A percentile compares a stretch with the other conserved stretches of the same genome.
Evolutionary conservation across 2,888 invertebrate genomes (phyloP).

Genomic region (Polylopha cassiicola): DNA sequence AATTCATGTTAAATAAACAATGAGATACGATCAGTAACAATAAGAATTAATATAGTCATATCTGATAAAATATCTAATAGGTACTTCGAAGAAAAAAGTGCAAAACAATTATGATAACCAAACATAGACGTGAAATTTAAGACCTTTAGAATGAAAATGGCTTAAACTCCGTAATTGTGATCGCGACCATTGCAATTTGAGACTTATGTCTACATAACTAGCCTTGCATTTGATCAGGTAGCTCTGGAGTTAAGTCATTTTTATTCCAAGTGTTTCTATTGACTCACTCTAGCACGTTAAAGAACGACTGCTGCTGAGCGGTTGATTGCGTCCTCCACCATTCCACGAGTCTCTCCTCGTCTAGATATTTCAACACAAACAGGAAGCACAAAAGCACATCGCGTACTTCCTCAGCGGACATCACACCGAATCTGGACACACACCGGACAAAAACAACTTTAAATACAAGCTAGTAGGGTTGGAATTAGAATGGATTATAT

Average conservation of each 20-base stretch:
- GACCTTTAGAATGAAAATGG: too few species aligned
- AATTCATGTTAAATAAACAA: too few species aligned
- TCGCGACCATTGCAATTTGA: too few species aligned
- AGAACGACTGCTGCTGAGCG: slow-evolving; percentile 89
- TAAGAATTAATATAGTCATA: too few species aligned
- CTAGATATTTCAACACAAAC: slow-evolving; percentile 92
- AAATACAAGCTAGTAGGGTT: slow-evolving; percentile 9
- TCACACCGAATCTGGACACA: slow-evolving; percentile 66
- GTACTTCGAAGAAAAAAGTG: too few species aligned
- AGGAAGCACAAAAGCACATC: slow-evolving; percentile 93
- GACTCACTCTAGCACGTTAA: slow-evolving; percentile 88
- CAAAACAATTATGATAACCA: too few species aligned
- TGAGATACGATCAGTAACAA: too few species aligned
- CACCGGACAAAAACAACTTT: slow-evolving; percentile 29
- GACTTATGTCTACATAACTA: too few species aligned
- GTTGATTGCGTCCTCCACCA: slow-evolving; percentile 95
- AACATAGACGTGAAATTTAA: too few species aligned
- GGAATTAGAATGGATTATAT: not conserved
- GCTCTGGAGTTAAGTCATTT: not conserved
- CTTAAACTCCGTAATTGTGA: too few species aligned
- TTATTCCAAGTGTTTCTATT: not conserved
- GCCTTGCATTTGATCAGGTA: too few species aligned
- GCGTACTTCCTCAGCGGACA: slow-evolving; percentile 85
- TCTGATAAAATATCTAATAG: too few species aligned
- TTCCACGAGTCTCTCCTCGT: slow-evolving; percentile 90